These are phyloP conservation scores for Eriosoma lanigerum DNA, from an alignment of 1,140 invertebrate genomes.

Conservation along the genomic window DNA sequence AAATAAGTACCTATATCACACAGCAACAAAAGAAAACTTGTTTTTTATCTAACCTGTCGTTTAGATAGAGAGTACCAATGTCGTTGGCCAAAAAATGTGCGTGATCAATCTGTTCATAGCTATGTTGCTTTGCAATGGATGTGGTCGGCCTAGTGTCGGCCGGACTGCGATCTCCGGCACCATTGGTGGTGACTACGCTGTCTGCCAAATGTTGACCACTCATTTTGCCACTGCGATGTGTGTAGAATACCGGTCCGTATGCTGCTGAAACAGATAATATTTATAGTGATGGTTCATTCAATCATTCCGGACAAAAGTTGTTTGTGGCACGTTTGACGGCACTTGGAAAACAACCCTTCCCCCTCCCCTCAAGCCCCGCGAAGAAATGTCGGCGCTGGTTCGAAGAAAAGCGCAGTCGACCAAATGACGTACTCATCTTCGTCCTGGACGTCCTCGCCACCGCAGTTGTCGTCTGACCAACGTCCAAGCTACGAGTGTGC, in stretches of 20 bases:
- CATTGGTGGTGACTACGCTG: background rate
- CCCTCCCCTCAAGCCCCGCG: too few species aligned
- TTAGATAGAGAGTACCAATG: constrained; percentile 20
- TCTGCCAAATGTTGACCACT: constrained; percentile 38
- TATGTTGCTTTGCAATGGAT: constrained; percentile 29
- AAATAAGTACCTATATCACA: too few species aligned
- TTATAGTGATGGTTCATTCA: too few species aligned
- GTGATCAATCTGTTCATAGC: constrained; percentile 42
- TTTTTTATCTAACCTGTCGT: constrained; percentile 17
- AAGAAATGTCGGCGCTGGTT: background rate
- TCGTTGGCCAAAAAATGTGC: constrained; percentile 45
- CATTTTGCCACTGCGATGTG: constrained; percentile 21
- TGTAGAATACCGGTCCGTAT: constrained; percentile 37
- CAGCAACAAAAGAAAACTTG: too few species aligned
- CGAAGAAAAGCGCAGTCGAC: background rate
- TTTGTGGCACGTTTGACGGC: too few species aligned
- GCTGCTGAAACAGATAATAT: constrained; percentile 36
- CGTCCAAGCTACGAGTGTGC: background rate
- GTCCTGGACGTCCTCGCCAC: background rate
- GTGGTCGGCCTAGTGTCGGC: background rate
- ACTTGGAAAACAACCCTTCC: too few species aligned
- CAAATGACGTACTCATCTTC: background rate
- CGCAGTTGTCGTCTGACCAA: background rate
- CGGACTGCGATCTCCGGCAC: background rate
- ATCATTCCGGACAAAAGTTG: too few species aligned